Evolutionary conservation across 2,888 invertebrate species (phyloP).

Genomic region (Drosophila lacicola): DNA sequence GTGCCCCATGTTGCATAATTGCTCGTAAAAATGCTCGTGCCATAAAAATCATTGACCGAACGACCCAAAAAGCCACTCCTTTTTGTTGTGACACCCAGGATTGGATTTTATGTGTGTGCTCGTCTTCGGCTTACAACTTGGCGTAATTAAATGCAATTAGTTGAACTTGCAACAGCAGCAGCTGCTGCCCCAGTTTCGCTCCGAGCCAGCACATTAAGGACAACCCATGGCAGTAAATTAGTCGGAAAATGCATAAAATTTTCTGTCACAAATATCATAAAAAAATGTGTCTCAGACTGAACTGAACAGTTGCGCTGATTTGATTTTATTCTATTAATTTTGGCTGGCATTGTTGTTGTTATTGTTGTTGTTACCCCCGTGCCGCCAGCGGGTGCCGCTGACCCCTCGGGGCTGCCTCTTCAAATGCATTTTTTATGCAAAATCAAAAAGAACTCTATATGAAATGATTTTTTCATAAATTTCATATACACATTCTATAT

Average conservation of each 20-base stretch:
- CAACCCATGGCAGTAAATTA: slow-evolving; percentile 46
- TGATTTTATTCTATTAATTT: slow-evolving; percentile 25
- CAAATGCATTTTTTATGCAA: slow-evolving; percentile 66
- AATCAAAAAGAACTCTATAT: slow-evolving; percentile 37
- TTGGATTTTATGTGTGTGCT: slow-evolving; percentile 42
- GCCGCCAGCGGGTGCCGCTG: slow-evolving; percentile 11
- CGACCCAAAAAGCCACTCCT: slow-evolving; percentile 34
- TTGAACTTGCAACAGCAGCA: slow-evolving; percentile 44
- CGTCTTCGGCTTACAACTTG: slow-evolving; percentile 65
- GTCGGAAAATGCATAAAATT: slow-evolving; percentile 63
- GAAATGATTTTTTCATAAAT: slow-evolving; percentile 25
- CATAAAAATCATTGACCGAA: slow-evolving; percentile 73
- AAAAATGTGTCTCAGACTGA: slow-evolving; percentile 31
- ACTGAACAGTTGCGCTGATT: slow-evolving; percentile 30
- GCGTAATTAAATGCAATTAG: slow-evolving; percentile 76
- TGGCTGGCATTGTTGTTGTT: slow-evolving; percentile 15
- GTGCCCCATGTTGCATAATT: slow-evolving; percentile 50
- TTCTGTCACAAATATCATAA: slow-evolving; percentile 69
- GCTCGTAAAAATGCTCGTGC: slow-evolving; percentile 70
- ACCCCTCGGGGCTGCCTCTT: slow-evolving; percentile 34
- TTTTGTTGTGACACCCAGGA: slow-evolving; percentile 67
- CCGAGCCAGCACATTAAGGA: slow-evolving; percentile 12
- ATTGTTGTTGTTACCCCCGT: slow-evolving; percentile 13
- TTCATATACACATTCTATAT: slow-evolving; percentile 51
- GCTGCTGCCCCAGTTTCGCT: slow-evolving; percentile 34